A percentile compares a stretch with the other conserved stretches of the same genome.
Conservation (phyloP, 2,797 vertebrate species). For the Remorina albescens region DNA sequence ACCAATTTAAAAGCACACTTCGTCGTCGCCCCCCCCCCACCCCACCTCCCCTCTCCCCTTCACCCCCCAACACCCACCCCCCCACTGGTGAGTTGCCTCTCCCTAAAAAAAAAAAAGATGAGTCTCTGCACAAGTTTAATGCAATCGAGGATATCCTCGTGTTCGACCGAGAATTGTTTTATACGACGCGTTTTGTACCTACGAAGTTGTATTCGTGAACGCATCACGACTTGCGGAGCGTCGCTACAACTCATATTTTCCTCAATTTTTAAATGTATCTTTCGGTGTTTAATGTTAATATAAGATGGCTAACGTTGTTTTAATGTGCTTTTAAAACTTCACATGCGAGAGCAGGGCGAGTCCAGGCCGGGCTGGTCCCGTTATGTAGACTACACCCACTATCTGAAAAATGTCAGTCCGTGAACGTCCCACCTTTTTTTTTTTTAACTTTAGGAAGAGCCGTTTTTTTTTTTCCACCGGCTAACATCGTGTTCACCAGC, state of each 20-base stretch:
- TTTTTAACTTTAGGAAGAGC: not conserved
- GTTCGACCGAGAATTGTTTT: slow-evolving; percentile 34
- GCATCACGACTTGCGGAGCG: not conserved
- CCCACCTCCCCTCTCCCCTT: slow-evolving; percentile 14
- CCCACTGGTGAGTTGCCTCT: slow-evolving; percentile 75
- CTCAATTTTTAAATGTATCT: too few relatives aligned
- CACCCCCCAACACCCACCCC: too few relatives aligned
- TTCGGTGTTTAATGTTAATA: not conserved
- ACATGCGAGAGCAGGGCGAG: not conserved
- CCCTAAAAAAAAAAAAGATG: slow-evolving; percentile 67
- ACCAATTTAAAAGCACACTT: slow-evolving; percentile 17
- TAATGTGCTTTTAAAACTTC: too few relatives aligned
- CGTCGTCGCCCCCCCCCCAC: too few relatives aligned
- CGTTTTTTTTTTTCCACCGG: too few relatives aligned
- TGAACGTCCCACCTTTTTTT: not conserved
- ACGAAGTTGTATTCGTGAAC: slow-evolving; percentile 9
- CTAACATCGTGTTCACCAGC: not conserved
- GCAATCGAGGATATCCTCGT: slow-evolving; percentile 76
- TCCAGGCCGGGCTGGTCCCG: slow-evolving; percentile 36
- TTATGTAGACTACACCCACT: slow-evolving; percentile 67
- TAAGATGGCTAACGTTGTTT: not conserved
- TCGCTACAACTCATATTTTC: not conserved
- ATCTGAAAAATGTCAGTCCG: slow-evolving; percentile 44
- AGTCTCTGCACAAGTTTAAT: slow-evolving; percentile 73
- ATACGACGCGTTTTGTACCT: not conserved